Percentiles rank a stretch among this genome's conserved stretches.
These are phyloP conservation scores for Chloebia gouldiae DNA, from an alignment of 2,113 vertebrate species.

Conservation along the genomic window DNA sequence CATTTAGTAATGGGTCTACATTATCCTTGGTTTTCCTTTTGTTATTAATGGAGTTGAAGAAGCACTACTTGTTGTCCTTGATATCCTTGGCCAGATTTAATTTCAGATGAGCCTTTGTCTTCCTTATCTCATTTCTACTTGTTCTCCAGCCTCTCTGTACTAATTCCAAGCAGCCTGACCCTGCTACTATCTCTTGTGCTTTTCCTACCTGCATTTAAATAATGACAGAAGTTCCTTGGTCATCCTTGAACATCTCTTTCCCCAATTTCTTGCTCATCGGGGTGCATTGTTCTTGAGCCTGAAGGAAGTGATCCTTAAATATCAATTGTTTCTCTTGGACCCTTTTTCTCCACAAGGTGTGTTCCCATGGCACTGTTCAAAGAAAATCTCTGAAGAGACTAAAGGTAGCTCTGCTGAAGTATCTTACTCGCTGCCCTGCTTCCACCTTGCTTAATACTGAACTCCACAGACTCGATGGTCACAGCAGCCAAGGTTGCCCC, in stretches of 20 bases:
- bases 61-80: not conserved
- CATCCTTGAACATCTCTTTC: not conserved
- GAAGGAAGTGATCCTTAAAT: not conserved
- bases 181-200: not conserved
- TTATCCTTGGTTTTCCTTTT: not conserved
- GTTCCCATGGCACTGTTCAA: not conserved
- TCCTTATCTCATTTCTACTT: not conserved
- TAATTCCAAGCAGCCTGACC: not conserved
- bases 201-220: rapidly evolving
- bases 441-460: not conserved
- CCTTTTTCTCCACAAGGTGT: not conserved
- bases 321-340: not conserved
- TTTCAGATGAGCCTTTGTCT: not conserved
- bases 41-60: not conserved
- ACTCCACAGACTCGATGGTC: not conserved
- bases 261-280: not conserved
- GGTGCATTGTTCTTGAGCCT: not conserved
- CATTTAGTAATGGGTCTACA: not conserved
- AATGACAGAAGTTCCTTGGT: not conserved
- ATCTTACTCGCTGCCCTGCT: not conserved
- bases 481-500: not conserved
- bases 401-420: not conserved
- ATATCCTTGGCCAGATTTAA: not conserved
- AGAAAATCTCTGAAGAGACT: not conserved
- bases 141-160: not conserved